phyloP scores from a whole-genome alignment of 92 coral and sea anemone species.

The Isaurus tuberculatus region DNA sequence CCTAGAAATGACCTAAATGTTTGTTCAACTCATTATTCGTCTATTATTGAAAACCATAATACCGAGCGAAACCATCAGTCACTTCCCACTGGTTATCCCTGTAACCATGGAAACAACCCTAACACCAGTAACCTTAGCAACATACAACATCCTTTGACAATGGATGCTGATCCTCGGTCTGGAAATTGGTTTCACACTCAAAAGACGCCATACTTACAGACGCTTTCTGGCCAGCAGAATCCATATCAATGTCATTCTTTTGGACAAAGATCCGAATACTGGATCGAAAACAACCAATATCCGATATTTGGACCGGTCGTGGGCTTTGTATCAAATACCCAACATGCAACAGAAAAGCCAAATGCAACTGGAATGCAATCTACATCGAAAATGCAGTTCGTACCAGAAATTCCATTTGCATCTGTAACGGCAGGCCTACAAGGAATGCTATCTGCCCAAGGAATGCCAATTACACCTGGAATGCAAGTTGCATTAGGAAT shows the following conservation, averaged over 20 bases:
- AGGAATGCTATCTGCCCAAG: neutral
- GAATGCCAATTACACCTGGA: neutral
- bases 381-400: neutral
- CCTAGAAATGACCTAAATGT: too few species aligned
- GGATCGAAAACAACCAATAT: neutral
- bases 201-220: neutral
- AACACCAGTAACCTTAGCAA: neutral
- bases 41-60: too few species aligned
- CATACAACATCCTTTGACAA: neutral
- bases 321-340: neutral
- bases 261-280: neutral
- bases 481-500: neutral
- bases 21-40: too few species aligned
- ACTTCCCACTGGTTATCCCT: neutral
- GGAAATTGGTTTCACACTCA: neutral
- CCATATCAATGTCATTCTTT: neutral
- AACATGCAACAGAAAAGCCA: neutral
- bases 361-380: neutral
- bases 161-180: neutral
- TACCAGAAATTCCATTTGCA: neutral
- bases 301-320: neutral
- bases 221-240: neutral
- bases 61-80: neutral
- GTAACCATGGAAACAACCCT: slow-evolving; percentile 20
- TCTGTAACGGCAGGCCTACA: neutral